Percentiles rank a stretch among this genome's conserved stretches.
Conservation (phyloP, 2,888 invertebrate species). For the Laspeyria flexula region DNA sequence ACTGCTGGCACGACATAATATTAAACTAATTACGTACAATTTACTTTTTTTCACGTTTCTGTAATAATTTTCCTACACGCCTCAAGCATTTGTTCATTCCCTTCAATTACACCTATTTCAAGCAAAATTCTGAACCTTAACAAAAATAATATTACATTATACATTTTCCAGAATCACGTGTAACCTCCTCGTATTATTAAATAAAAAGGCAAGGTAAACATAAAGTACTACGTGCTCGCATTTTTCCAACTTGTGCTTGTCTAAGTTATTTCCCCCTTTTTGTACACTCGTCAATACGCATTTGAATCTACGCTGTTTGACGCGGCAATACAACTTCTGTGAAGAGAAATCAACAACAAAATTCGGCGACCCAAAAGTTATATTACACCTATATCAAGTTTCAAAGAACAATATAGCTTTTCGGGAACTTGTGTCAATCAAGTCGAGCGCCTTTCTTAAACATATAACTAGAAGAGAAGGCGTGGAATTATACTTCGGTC, state of each 20-base stretch:
- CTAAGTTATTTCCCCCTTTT: constrained; percentile 25
- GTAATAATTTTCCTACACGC: background rate
- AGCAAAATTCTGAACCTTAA: background rate
- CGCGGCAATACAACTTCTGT: constrained; percentile 49
- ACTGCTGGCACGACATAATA: no score
- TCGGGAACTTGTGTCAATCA: constrained; percentile 55
- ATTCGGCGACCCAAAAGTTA: constrained; percentile 59
- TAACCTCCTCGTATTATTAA: constrained; percentile 13
- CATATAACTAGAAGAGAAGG: background rate
- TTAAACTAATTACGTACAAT: background rate
- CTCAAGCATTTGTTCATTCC: background rate
- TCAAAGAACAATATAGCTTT: constrained; percentile 51
- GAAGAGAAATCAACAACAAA: constrained; percentile 49
- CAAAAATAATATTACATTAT: background rate
- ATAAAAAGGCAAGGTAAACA: constrained; percentile 17
- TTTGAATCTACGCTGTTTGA: constrained; percentile 35
- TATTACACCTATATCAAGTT: constrained; percentile 61
- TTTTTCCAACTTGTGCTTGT: constrained; percentile 18
- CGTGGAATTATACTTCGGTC: background rate
- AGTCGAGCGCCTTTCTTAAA: constrained; percentile 29
- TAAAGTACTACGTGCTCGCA: constrained; percentile 16
- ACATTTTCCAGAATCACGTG: constrained; percentile 16
- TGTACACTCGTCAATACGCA: constrained; percentile 30
- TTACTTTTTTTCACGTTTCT: background rate
- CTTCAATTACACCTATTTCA: background rate